These are phyloP conservation scores for Zeuzera pyrina DNA, from an alignment of 2,888 invertebrate species.

Conservation along the genomic window DNA sequence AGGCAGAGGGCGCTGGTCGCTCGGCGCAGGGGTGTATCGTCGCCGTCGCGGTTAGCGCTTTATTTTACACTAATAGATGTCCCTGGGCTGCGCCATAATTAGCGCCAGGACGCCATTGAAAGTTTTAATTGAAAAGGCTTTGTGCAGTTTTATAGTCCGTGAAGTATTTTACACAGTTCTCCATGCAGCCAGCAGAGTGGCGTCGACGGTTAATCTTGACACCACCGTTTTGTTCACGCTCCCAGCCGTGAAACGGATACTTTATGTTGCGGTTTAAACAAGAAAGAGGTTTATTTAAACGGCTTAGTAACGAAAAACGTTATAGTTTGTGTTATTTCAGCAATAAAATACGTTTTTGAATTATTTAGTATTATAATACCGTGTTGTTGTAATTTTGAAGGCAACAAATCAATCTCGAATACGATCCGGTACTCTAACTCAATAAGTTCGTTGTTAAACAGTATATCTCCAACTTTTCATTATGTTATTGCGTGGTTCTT, in stretches of 20 bases:
- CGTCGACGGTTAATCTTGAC: slow-evolving; percentile 31
- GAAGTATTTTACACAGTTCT: slow-evolving; percentile 55
- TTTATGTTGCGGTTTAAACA: no score
- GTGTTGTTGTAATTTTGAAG: no score
- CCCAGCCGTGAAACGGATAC: background rate
- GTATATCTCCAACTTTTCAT: slow-evolving; percentile 29
- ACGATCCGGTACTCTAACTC: no score
- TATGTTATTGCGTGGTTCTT: slow-evolving; percentile 41
- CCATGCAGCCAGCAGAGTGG: slow-evolving; percentile 26
- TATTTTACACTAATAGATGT: slow-evolving; percentile 65
- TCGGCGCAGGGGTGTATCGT: slow-evolving; percentile 23
- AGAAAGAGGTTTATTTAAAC: no score
- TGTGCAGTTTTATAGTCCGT: slow-evolving; percentile 63
- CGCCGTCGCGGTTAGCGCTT: slow-evolving; percentile 43
- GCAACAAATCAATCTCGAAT: no score
- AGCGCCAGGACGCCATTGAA: slow-evolving; percentile 59
- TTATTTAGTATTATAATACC: no score
- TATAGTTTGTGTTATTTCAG: no score
- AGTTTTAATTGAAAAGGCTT: slow-evolving; percentile 72
- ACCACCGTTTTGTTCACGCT: slow-evolving; percentile 23
- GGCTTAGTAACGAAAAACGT: no score
- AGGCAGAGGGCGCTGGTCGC: slow-evolving; percentile 23
- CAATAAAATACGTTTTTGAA: no score
- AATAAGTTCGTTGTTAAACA: background rate
- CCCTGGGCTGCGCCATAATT: slow-evolving; percentile 51